A percentile compares a stretch with the other conserved stretches of the same genome.
Evolutionary conservation across 2,888 invertebrate genomes (phyloP).

Genomic region (Rhopalosiphum nymphaeae): DNA sequence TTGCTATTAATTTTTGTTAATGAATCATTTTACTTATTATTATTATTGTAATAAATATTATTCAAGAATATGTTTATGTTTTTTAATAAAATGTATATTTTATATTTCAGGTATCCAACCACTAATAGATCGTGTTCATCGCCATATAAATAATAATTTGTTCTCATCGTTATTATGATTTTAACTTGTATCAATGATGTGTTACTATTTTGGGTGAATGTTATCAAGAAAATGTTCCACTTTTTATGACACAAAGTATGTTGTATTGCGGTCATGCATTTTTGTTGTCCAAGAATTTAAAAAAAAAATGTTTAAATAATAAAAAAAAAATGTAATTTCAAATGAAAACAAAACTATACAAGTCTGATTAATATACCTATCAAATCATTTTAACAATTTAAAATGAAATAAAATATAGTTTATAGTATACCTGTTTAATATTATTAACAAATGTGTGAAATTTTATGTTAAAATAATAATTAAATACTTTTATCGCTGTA

Average conservation of each 20-base stretch:
- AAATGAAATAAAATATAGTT: conserved; percentile 20
- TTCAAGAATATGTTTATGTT: neutral
- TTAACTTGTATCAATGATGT: neutral
- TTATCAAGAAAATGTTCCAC: neutral
- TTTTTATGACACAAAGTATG: neutral
- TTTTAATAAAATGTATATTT: neutral
- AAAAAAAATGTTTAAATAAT: neutral
- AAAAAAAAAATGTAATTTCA: conserved; percentile 31
- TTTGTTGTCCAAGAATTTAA: conserved; percentile 37
- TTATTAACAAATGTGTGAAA: conserved; percentile 16
- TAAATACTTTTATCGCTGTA: neutral
- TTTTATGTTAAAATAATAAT: conserved; percentile 8
- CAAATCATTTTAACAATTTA: conserved; percentile 28
- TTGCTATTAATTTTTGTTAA: neutral
- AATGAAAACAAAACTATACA: conserved; percentile 47
- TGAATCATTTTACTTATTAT: neutral
- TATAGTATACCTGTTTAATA: neutral
- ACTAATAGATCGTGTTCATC: conserved; percentile 44
- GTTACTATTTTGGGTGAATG: neutral
- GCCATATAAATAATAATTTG: conserved; percentile 37
- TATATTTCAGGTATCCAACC: conserved; percentile 55
- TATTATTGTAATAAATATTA: neutral
- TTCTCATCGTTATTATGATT: conserved; percentile 54
- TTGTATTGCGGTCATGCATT: neutral
- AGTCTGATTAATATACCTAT: conserved; percentile 56